phyloP scores from a whole-genome alignment of 2,888 invertebrate genomes.

The Cosmia pyralina region DNA sequence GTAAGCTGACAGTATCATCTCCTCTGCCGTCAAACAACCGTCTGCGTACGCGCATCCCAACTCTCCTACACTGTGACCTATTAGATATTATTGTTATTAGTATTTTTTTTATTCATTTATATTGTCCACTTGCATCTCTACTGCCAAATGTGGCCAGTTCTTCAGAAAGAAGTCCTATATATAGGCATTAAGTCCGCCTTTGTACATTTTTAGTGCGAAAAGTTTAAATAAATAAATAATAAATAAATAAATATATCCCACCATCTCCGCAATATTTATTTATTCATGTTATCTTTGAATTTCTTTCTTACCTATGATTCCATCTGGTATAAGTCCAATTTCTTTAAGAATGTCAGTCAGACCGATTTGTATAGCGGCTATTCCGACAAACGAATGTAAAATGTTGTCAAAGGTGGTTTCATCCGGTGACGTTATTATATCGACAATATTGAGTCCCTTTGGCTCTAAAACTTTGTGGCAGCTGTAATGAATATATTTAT shows the following conservation, averaged over 20 bases:
- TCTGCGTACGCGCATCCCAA: slow-evolving; percentile 98
- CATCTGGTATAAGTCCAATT: slow-evolving; percentile 93
- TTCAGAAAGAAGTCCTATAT: not conserved
- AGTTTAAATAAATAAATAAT: no score
- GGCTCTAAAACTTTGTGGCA: slow-evolving; percentile 90
- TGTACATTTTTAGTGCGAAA: no score
- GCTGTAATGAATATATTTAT: slow-evolving; percentile 64
- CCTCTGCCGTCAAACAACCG: slow-evolving; percentile 95
- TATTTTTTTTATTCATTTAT: not conserved
- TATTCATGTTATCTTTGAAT: not conserved
- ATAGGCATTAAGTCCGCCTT: no score
- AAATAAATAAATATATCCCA: no score
- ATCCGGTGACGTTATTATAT: slow-evolving; percentile 91
- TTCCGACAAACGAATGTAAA: slow-evolving; percentile 80
- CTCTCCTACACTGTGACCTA: slow-evolving; percentile 98
- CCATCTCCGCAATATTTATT: not conserved
- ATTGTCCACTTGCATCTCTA: not conserved
- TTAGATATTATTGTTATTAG: not conserved
- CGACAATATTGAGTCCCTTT: slow-evolving; percentile 91
- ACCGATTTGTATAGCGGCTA: slow-evolving; percentile 91
- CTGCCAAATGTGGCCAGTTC: not conserved
- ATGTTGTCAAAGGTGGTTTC: slow-evolving; percentile 89
- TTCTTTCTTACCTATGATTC: slow-evolving; percentile 92
- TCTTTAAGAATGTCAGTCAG: slow-evolving; percentile 83
- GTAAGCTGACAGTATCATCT: slow-evolving; percentile 95